Percentiles rank a stretch among this genome's conserved stretches.
Conservation (phyloP, 2,113 vertebrate species). For the Heliornis fulica region DNA sequence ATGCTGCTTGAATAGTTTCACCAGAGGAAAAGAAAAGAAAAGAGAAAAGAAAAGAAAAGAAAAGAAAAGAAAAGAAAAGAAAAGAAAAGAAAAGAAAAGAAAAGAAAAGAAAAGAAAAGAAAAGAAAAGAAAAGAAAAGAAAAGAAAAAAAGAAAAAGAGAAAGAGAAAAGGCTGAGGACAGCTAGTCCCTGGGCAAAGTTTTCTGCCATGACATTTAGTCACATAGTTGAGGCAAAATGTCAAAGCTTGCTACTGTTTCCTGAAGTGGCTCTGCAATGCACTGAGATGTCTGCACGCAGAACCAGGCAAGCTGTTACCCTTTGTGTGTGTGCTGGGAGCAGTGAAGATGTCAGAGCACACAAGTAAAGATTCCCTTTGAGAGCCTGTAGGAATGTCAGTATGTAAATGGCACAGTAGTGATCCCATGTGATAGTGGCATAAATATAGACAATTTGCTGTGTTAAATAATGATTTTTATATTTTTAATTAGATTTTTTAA, state of each 20-base stretch:
- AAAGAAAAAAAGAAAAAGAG: too few relatives aligned
- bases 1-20: not conserved
- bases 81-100: not conserved
- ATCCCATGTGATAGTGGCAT: not conserved
- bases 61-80: too few relatives aligned
- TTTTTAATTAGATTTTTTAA: not conserved
- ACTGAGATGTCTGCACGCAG: too few relatives aligned
- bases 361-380: rapidly evolving
- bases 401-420: not conserved
- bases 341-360: not conserved
- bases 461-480: not conserved
- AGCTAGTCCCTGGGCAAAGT: not conserved
- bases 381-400: not conserved
- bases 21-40: not conserved
- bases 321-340: rapidly evolving
- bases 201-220: rapidly evolving
- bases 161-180: not conserved
- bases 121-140: not conserved
- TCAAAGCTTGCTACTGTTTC: not conserved
- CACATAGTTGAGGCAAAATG: not conserved
- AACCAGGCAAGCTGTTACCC: not conserved
- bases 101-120: too few relatives aligned
- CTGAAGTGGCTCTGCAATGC: not conserved
- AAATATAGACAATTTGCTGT: rapidly evolving
- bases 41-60: not conserved